Percentiles rank a stretch among this genome's conserved stretches.
Conservation (phyloP, 2,888 invertebrate species). For the Lepidocyrtinus sp. region DNA sequence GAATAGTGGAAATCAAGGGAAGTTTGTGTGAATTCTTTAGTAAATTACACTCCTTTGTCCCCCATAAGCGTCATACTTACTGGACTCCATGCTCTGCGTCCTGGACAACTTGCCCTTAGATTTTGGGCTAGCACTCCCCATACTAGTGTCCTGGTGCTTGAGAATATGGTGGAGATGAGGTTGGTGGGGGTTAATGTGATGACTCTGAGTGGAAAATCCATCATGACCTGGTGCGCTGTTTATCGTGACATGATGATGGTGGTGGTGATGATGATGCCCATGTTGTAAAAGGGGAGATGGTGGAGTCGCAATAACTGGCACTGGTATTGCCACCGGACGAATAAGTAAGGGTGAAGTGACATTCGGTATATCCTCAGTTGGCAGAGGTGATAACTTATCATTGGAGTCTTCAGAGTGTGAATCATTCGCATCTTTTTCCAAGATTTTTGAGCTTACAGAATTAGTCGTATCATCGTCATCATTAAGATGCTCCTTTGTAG, state of each 20-base stretch:
- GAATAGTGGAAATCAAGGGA: too few species aligned
- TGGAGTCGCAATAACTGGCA: not conserved
- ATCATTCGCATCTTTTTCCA: conserved; percentile 6
- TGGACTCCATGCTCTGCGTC: conserved; percentile 42
- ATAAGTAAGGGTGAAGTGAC: not conserved
- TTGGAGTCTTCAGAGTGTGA: conserved; percentile 49
- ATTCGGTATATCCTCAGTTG: not conserved
- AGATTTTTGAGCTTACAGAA: not conserved
- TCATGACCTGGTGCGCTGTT: conserved; percentile 49
- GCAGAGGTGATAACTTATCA: conserved; percentile 51
- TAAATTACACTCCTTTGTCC: conserved; percentile 34
- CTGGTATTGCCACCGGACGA: not conserved
- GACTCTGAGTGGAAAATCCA: conserved; percentile 3
- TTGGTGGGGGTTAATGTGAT: conserved; percentile 1
- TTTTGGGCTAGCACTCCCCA: conserved; percentile 9
- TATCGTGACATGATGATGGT: conserved; percentile 38
- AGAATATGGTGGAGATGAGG: not conserved
- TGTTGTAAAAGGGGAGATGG: conserved; percentile 12
- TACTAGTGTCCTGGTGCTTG: not conserved
- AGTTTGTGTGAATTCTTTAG: too few species aligned
- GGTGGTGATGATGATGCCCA: conserved; percentile 25
- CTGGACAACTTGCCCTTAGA: conserved; percentile 43
- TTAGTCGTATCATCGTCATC: conserved; percentile 20
- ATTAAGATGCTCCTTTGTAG: not conserved
- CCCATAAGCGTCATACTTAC: conserved; percentile 34